phyloP scores from a whole-genome alignment of 2,888 invertebrate genomes.

The Eilema caniola region DNA sequence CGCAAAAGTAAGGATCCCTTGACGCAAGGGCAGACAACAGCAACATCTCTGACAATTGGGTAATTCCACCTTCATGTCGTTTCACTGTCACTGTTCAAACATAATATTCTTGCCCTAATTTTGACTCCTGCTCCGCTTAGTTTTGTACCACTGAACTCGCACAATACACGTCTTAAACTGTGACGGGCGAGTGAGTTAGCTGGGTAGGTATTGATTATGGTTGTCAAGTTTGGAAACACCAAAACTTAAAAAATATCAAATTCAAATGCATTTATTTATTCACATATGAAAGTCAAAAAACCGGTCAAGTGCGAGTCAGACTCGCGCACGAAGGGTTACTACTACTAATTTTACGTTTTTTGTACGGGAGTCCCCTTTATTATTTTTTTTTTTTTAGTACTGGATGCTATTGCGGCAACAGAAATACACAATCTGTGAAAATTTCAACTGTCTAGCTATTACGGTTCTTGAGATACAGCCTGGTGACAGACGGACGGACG shows the following conservation, averaged over 20 bases:
- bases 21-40: slow-evolving; percentile 40
- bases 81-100: slow-evolving; percentile 13
- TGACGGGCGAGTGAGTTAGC: slow-evolving; percentile 7
- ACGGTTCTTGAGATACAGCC: no score
- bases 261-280: no score
- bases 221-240: not conserved
- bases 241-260: not conserved
- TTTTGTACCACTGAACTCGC: slow-evolving; percentile 14
- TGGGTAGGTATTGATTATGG: slow-evolving; percentile 14
- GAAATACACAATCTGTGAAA: no score
- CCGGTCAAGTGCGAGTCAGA: no score
- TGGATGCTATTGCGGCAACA: no score
- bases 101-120: slow-evolving; percentile 21
- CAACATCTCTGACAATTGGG: slow-evolving; percentile 43
- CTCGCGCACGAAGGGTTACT: no score
- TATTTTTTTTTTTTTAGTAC: no score
- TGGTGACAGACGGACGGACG: no score
- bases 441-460: no score
- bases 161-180: slow-evolving; percentile 17
- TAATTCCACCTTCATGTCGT: slow-evolving; percentile 38
- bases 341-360: no score
- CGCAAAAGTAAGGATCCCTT: slow-evolving; percentile 40
- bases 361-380: no score
- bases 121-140: not conserved
- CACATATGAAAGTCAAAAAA: no score